phyloP scores from a whole-genome alignment of 2,797 vertebrate genomes.

The Parotocinclus haroldoi region DNA sequence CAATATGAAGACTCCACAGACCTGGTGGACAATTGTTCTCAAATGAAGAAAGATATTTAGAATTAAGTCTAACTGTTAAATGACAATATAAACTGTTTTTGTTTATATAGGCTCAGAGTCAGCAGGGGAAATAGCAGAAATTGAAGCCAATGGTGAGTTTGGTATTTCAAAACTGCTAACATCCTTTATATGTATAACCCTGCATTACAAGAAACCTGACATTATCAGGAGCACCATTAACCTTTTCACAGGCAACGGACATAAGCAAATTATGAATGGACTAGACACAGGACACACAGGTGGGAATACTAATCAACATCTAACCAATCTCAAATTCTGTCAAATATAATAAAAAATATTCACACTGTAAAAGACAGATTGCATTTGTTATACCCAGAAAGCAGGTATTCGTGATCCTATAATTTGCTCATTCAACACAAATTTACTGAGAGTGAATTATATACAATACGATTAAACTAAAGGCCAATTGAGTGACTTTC shows the following conservation, averaged over 20 bases:
- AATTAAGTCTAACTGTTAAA: too few species aligned
- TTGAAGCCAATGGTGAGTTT: constrained; percentile 60
- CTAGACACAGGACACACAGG: constrained; percentile 57
- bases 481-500: not conserved
- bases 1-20: not conserved
- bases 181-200: not conserved
- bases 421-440: too few species aligned
- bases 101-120: constrained; percentile 29
- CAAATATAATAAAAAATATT: too few species aligned
- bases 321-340: not conserved
- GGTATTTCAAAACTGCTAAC: not conserved
- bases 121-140: constrained; percentile 42
- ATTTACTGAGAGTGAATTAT: too few species aligned
- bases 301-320: constrained; percentile 19
- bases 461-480: too few species aligned
- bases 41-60: too few species aligned
- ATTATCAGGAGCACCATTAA: not conserved
- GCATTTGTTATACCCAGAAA: too few species aligned
- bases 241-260: constrained; percentile 61
- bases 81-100: not conserved
- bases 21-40: too few species aligned
- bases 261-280: constrained; percentile 64
- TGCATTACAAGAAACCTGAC: not conserved
- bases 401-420: too few species aligned
- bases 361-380: too few species aligned